Evolutionary conservation across 2,888 invertebrate genomes (phyloP).

Genomic region (Ferdinandea cuprea): DNA sequence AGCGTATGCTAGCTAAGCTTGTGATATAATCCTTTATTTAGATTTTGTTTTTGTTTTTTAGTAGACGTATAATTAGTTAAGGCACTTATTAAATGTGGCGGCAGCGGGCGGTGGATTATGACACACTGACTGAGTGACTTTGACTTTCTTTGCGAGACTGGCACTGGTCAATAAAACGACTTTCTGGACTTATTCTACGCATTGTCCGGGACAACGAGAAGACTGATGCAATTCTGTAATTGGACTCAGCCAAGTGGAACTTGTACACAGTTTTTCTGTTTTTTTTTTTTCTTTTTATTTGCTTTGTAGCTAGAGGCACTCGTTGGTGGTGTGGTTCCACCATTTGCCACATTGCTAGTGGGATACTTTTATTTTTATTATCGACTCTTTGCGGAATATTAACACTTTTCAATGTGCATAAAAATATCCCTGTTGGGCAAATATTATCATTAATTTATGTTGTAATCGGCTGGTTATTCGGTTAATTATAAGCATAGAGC

Average conservation of each 20-base stretch:
- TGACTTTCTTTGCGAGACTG: conserved; percentile 14
- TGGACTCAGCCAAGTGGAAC: conserved; percentile 72
- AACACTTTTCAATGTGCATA: conserved; percentile 6
- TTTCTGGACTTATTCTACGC: conserved; percentile 62
- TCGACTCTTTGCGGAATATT: conserved; percentile 16
- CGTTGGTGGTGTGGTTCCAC: conserved; percentile 46
- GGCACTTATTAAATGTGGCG: conserved; percentile 41
- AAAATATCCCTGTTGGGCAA: conserved; percentile 18
- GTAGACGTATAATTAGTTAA: conserved; percentile 54
- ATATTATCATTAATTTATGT: neutral
- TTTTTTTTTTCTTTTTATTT: too few species aligned
- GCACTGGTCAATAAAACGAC: conserved; percentile 36
- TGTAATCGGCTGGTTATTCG: conserved; percentile 1
- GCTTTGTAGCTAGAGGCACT: conserved; percentile 53
- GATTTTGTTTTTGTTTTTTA: conserved; percentile 44
- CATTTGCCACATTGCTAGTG: too few species aligned
- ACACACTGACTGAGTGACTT: conserved; percentile 65
- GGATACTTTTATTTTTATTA: conserved; percentile 33
- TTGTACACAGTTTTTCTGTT: too few species aligned
- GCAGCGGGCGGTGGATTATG: conserved; percentile 47
- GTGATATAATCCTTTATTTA: conserved; percentile 67
- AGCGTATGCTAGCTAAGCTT: conserved; percentile 12
- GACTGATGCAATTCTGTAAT: conserved; percentile 72
- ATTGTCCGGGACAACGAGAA: conserved; percentile 64
- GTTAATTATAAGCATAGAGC: conserved; percentile 6